phyloP scores from a whole-genome alignment of 2,888 invertebrate species.

The Synergus umbraculus region DNA sequence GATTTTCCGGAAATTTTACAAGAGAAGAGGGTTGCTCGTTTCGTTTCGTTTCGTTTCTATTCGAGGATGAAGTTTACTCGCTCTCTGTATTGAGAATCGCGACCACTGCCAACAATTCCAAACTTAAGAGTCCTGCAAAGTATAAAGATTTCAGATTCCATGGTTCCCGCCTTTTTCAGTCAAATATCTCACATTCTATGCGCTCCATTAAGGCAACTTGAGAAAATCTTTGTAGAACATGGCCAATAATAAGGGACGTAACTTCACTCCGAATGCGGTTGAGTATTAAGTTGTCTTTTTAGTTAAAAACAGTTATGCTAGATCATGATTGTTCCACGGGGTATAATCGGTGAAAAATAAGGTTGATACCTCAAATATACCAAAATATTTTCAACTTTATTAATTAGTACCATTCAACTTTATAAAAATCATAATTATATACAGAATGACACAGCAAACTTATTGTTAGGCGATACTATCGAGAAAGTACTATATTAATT shows the following conservation, averaged over 20 bases:
- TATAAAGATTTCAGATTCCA: conserved; percentile 10
- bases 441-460: not conserved
- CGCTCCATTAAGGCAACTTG: conserved; percentile 28
- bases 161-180: conserved; percentile 5
- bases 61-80: conserved; percentile 23
- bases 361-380: too few species aligned
- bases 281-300: not conserved
- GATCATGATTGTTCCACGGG: not conserved
- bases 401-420: not conserved
- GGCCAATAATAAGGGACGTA: conserved; percentile 8
- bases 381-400: not conserved
- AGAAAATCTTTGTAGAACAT: not conserved
- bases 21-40: conserved; percentile 28
- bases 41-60: conserved; percentile 11
- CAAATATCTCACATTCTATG: conserved; percentile 28
- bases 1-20: conserved; percentile 54
- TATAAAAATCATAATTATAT: not conserved
- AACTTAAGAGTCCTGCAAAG: conserved; percentile 32
- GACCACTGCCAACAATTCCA: conserved; percentile 40
- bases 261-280: not conserved
- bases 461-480: not conserved
- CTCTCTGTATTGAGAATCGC: not conserved
- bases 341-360: too few species aligned
- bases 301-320: not conserved
- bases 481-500: not conserved